A percentile compares a stretch with the other conserved stretches of the same genome.
Evolutionary conservation across 2,797 vertebrate genomes (phyloP).

Genomic region (Betta splendens): DNA sequence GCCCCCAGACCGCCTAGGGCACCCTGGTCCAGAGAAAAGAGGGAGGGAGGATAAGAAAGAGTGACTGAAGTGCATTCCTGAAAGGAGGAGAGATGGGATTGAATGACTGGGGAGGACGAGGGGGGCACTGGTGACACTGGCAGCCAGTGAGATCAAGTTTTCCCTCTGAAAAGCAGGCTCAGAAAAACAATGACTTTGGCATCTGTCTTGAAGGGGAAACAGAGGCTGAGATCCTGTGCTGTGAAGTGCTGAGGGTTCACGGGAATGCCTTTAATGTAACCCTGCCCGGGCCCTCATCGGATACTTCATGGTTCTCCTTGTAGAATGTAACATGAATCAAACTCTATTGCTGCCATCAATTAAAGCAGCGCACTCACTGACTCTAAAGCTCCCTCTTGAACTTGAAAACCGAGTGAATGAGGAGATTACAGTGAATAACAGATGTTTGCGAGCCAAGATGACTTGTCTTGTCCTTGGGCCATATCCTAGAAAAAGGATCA

Average conservation of each 20-base stretch:
- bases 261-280: constrained; percentile 79
- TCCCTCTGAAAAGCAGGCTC: constrained; percentile 65
- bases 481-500: constrained; percentile 70
- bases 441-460: constrained; percentile 58
- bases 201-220: constrained; percentile 76
- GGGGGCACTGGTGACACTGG: constrained; percentile 75
- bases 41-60: constrained; percentile 60
- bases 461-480: constrained; percentile 64
- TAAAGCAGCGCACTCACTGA: constrained; percentile 49
- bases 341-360: constrained; percentile 58
- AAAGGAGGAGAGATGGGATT: constrained; percentile 76
- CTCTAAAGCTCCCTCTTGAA: constrained; percentile 35
- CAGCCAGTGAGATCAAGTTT: constrained; percentile 74
- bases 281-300: constrained; percentile 59
- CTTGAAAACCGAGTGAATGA: constrained; percentile 43
- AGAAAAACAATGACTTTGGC: constrained; percentile 78
- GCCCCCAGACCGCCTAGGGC: constrained; percentile 70
- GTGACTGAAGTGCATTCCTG: constrained; percentile 80
- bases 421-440: constrained; percentile 54
- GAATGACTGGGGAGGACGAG: constrained; percentile 74
- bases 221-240: constrained; percentile 59
- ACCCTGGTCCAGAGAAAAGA: constrained; percentile 62
- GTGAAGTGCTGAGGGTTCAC: constrained; percentile 57
- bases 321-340: constrained; percentile 64
- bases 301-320: constrained; percentile 63